These are phyloP conservation scores for Montipora foliosa DNA, from an alignment of 64 coral and sea anemone genomes.

Conservation along the genomic window DNA sequence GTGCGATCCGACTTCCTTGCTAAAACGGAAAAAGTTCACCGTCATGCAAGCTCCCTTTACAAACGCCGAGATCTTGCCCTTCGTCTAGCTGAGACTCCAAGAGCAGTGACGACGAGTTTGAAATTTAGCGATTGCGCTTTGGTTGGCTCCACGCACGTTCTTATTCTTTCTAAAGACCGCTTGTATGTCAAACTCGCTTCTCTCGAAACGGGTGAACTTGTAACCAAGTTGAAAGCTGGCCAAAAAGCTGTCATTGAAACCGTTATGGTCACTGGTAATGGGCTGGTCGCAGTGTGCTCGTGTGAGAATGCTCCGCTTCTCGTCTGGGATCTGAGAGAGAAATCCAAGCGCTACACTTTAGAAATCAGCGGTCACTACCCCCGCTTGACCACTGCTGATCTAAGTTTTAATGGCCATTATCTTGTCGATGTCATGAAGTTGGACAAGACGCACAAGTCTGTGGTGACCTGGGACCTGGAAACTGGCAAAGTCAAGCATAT, in stretches of 20 bases:
- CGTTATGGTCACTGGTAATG: conserved; percentile 95
- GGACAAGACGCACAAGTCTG: conserved; percentile 85
- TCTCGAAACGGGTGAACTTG: conserved; percentile 84
- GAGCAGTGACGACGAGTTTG: conserved; percentile 65
- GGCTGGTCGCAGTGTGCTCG: conserved; percentile 79
- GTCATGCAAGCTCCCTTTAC: conserved; percentile 98
- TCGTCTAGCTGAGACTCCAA: conserved; percentile 89
- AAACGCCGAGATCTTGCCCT: conserved; percentile 94
- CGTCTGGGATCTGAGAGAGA: conserved; percentile 88
- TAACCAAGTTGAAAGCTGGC: conserved; percentile 82
- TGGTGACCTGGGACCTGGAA: conserved; percentile 93
- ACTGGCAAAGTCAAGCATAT: conserved; percentile 89
- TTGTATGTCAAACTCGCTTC: conserved; percentile 93
- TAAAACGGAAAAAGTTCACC: conserved; percentile 83
- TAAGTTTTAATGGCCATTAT: conserved; percentile 88
- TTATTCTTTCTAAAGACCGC: conserved; percentile 90
- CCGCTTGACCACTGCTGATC: conserved; percentile 87
- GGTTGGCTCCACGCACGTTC: conserved; percentile 82
- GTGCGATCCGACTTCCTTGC: conserved; percentile 88
- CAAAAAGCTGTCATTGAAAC: conserved; percentile 91
- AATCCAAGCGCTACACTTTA: conserved; percentile 59
- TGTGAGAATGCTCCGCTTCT: conserved; percentile 89
- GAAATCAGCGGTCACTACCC: conserved; percentile 88
- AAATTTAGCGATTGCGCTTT: conserved; percentile 96
- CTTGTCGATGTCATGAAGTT: conserved; percentile 90